phyloP scores from a whole-genome alignment of 2,888 invertebrate species.

The Mythimna vitellina region DNA sequence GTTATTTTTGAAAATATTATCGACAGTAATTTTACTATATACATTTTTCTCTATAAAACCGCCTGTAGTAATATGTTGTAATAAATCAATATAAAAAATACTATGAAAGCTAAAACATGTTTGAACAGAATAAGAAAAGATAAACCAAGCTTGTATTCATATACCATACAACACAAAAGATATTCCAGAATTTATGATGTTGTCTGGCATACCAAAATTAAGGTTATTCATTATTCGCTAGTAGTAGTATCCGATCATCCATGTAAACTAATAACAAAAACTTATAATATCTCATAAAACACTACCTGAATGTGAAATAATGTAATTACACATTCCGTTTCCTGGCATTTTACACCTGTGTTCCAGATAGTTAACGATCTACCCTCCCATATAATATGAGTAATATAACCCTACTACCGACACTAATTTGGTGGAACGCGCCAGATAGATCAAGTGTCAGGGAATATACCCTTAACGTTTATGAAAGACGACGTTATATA shows the following conservation, averaged over 20 bases:
- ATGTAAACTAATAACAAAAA: slow-evolving; percentile 25
- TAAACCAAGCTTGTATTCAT: not conserved
- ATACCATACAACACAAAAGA: slow-evolving; percentile 28
- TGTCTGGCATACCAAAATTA: not conserved
- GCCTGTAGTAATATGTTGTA: not conserved
- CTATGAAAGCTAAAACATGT: not conserved
- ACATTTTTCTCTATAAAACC: not conserved
- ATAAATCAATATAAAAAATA: not conserved
- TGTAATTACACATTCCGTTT: slow-evolving; percentile 51
- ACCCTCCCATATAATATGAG: slow-evolving; percentile 52
- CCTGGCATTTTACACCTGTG: slow-evolving; percentile 55
- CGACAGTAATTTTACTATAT: not conserved
- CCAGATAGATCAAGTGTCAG: slow-evolving; percentile 55
- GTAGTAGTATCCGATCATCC: slow-evolving; percentile 16
- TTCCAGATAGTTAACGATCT: slow-evolving; percentile 54
- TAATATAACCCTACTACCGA: slow-evolving; percentile 46
- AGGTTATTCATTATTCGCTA: slow-evolving; percentile 11
- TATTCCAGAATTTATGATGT: slow-evolving; percentile 9
- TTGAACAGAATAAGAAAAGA: not conserved
- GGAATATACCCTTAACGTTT: slow-evolving; percentile 50
- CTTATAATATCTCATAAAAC: slow-evolving; percentile 5
- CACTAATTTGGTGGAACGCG: slow-evolving; percentile 54
- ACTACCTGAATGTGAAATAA: slow-evolving; percentile 34
- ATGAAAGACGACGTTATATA: slow-evolving; percentile 50
- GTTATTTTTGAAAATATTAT: not conserved